Base-by-base conservation (phyloP, 2,797 vertebrate species). In the Atherinosoma microstoma region DNA sequence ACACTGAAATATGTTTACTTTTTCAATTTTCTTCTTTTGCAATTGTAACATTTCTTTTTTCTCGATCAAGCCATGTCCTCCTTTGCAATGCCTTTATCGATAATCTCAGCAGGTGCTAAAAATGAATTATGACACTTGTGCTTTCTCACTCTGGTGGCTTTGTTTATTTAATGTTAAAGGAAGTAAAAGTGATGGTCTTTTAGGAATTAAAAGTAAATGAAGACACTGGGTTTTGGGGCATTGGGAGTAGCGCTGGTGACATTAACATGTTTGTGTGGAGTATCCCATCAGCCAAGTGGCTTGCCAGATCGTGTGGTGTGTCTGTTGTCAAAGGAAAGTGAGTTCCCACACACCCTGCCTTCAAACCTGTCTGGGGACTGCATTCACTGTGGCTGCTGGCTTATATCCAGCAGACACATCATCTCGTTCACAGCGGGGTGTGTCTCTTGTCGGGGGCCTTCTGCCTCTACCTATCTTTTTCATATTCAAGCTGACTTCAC, bases 201-300 rank as follows among this genome's bases (percentile, higher is more conserved):
- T 30, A 67, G 76, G 85, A 82, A 87, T 89, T 67, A 80, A 75
- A 38, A 90, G 70, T 89, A 84, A 88, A 88, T 82, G 64, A 88
- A 73, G 61, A 67, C 32, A 61, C 62, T 82, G 84, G 85, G 87
- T 90, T 77, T 67, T 61, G 67, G 85, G 83, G 83, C 82, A 74
- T 78, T 80, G 83, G 80, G 87, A 89, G 84, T 84, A 67, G 82
- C 83, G 85, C 82, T 80, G 76, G 82, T 68, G 66, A 80, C 58
- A 63, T 70, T 79, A 79, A 75, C 20, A n/a, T 83, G 80, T 89
- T 80, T 81, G 64, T 47, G 20, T 79, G 79, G 74, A 67, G 57
- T 78, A 89, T 87, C 84, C 78, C 63, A 64, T 80, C 68, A 62
- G 85, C 86, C 89, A 87, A 91, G 84, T 78, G 71, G 80, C 76